Evolutionary conservation across 2,113 vertebrate genomes (phyloP), one percentile per base, ranked within the genome.

Genomic region (Toxotes jaculatrix): DNA sequence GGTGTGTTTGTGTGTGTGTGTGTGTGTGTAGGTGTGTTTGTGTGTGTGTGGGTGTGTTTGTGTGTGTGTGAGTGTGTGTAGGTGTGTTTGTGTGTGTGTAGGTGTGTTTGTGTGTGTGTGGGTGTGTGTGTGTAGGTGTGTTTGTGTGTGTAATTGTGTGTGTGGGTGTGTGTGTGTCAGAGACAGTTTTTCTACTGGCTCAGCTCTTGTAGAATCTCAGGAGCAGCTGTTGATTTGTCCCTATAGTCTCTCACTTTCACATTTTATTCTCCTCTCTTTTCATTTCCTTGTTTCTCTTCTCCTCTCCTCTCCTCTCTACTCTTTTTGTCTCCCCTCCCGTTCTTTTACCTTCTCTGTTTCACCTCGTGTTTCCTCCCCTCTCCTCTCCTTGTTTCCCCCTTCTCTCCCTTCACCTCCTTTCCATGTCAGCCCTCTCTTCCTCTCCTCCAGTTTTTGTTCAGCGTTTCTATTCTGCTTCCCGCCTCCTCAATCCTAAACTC

Each of bases 211-310:
- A 74, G 82, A 64, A 80, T 84, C 69, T 66, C 66, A 72, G 63
- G 69, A 81, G 85, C 87, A 87, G 85, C 85, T 87, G 82, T 87
- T 51, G 40, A 88, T 86, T 82, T 14, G 60, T 88, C 64, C 84
- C 73, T 83, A 66, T 40, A 71, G 71, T 55, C 43, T 80, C 79
- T 73, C 55, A 36, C 78, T 47, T 73, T 57, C 68, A 59, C 67
- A 71, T 76, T 84, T 79, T 77, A 19, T 23, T 49, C 55, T 64
- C 56, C 68, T 36, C 59, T 36, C 53, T 56, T 74, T 68, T 57
- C 45, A 56, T 70, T 36, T 69, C 66, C 59, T 68, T 17, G n/a
- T 76, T 51, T 49, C 31, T 63, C 66, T 16, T 47, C 49, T 67
- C 32, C 31, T 51, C 55, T 55, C 32, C 11, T 64, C 31, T 27